A percentile compares a stretch with the other conserved stretches of the same genome.
Evolutionary conservation across 2,888 invertebrate species (phyloP).

Genomic region (Cetonia aurata): DNA sequence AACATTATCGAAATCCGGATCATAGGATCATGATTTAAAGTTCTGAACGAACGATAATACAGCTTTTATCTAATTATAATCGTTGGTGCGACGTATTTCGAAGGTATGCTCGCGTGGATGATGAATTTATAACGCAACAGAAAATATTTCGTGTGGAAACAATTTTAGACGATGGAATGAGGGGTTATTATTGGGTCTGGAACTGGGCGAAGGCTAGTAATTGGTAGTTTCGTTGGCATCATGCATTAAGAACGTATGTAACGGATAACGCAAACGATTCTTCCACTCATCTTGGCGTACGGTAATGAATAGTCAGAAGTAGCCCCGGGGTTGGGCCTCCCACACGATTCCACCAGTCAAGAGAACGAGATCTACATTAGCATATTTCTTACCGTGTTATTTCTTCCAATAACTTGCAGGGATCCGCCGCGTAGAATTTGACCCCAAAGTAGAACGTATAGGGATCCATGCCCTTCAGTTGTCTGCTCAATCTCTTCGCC

Average conservation of each 20-base stretch:
- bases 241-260: conserved; percentile 46
- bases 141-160: conserved; percentile 43
- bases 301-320: conserved; percentile 52
- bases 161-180: conserved; percentile 24
- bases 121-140: conserved; percentile 36
- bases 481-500: conserved; percentile 87
- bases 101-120: conserved; percentile 8
- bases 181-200: conserved; percentile 27
- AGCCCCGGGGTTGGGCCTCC: conserved; percentile 51
- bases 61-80: background rate
- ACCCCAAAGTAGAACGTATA: conserved; percentile 96
- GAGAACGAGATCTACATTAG: conserved; percentile 52
- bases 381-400: conserved; percentile 83
- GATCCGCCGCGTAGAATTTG: conserved; percentile 97
- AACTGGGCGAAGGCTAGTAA: conserved; percentile 53
- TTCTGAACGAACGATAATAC: no score
- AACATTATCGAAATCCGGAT: no score
- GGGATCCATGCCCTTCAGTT: conserved; percentile 77
- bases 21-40: no score
- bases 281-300: conserved; percentile 46
- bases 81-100: background rate
- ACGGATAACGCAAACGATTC: background rate
- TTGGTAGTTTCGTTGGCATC: conserved; percentile 55
- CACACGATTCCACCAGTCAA: conserved; percentile 48
- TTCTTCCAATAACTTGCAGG: conserved; percentile 95